Evolutionary conservation across 2,888 invertebrate species (phyloP).

Genomic region (Rhimphoctona megacephalus): DNA sequence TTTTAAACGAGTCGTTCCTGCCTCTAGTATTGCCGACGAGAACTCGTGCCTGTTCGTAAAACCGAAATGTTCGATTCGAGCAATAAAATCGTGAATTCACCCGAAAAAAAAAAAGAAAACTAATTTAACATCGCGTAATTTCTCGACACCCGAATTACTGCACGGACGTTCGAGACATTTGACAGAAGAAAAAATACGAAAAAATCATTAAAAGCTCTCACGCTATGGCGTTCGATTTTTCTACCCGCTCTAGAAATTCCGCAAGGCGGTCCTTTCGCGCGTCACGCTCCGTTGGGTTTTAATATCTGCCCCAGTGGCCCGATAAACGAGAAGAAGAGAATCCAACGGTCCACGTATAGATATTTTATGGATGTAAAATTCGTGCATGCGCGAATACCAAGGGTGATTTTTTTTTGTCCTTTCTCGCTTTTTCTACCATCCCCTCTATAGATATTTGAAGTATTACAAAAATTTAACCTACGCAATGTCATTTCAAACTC

Average conservation of each 20-base stretch:
- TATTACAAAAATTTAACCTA: background rate
- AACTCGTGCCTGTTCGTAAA: slow-evolving; percentile 27
- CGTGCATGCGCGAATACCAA: slow-evolving; percentile 38
- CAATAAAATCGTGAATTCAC: background rate
- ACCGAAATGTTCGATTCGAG: background rate
- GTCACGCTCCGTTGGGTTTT: slow-evolving; percentile 64
- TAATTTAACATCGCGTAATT: background rate
- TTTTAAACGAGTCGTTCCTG: slow-evolving; percentile 61
- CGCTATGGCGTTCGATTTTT: slow-evolving; percentile 46
- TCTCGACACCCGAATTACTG: background rate
- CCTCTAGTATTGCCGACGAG: slow-evolving; percentile 43
- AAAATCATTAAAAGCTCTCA: slow-evolving; percentile 1
- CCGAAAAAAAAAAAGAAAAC: background rate
- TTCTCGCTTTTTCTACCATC: background rate
- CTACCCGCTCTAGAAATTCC: slow-evolving; percentile 56
- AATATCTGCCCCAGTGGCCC: slow-evolving; percentile 67
- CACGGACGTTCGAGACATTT: background rate
- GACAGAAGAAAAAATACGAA: background rate
- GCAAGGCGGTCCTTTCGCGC: slow-evolving; percentile 59
- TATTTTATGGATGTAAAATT: slow-evolving; percentile 32
- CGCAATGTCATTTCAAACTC: background rate
- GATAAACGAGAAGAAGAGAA: slow-evolving; percentile 60
- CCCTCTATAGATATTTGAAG: background rate
- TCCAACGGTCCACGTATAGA: slow-evolving; percentile 13
- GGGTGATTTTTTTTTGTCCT: slow-evolving; percentile 1